phyloP scores from a whole-genome alignment of 2,113 vertebrate species.

The Penelope pileata region DNA sequence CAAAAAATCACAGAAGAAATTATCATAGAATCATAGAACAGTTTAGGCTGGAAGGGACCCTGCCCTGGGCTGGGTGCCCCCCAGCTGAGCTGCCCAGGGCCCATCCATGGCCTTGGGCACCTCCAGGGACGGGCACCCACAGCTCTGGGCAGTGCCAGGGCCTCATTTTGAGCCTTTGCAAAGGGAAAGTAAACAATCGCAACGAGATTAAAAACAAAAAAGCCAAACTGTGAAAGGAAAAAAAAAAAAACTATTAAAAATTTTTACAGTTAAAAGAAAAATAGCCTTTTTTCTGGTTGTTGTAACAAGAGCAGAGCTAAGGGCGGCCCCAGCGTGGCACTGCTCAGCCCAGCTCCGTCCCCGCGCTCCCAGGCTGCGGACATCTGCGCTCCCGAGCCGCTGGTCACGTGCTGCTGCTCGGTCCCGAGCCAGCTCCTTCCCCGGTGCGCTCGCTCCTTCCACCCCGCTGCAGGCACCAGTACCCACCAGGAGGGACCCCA shows the following conservation, averaged over 20 bases:
- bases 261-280: too few relatives aligned
- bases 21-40: too few relatives aligned
- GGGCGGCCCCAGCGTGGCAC: rapidly evolving
- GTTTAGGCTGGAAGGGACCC: too few relatives aligned
- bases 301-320: not conserved
- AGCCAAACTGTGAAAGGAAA: rapidly evolving
- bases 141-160: too few relatives aligned
- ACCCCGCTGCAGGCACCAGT: rapidly evolving
- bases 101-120: too few relatives aligned
- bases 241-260: rapidly evolving
- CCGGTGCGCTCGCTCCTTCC: not conserved
- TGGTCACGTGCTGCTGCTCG: conserved; percentile 12
- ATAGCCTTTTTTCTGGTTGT: not conserved
- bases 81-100: too few relatives aligned
- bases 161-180: not conserved
- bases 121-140: too few relatives aligned
- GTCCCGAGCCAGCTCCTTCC: not conserved
- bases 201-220: not conserved
- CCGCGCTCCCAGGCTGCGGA: not conserved
- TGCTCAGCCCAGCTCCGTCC: rapidly evolving
- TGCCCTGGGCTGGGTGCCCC: too few relatives aligned
- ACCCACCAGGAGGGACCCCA: not conserved
- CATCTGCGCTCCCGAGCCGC: not conserved
- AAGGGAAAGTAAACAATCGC: not conserved
- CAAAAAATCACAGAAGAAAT: too few relatives aligned